Evolutionary conservation across 2,888 invertebrate species (phyloP), one percentile per base, ranked within the genome.

Genomic region (Papilio protenor): DNA sequence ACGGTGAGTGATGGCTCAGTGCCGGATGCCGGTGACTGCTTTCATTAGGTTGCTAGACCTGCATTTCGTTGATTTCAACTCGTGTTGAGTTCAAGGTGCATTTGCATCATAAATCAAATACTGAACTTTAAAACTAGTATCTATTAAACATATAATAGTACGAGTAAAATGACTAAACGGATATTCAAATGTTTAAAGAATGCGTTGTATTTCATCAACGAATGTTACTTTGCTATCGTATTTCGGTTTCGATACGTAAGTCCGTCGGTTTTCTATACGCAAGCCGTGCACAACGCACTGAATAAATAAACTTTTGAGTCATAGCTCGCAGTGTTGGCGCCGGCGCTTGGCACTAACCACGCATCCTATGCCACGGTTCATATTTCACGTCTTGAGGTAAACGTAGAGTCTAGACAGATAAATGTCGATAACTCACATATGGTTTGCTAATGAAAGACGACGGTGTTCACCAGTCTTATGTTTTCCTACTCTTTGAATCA

Each of bases 1-100:
- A 81, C 81, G 74, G 70, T 79, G 76, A 80, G 76, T 70, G 77
- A 77, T 75, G 49, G 71, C 49, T 23, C 76, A 49, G 69, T 61
- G 71, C 76, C 59, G 59, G 76, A 76, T 71, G 71, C 10, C 21
- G 71, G 27, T 49, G 72, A 66, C 40, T 33, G 72, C 40, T n/a
- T 49, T 64, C 71, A 77, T 55, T 77, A 33, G 33, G 72, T 76
- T 64, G 66, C 76, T 21, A 75, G 57, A 8, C 8, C 21, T 18
- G 14, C 49, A 27, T 18, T 23, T 49, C 49, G 16, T 45, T 40
- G 55, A 55, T 21, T 52, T 40, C 5, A 27, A 12, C 52, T 55
- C 33, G 18, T 57, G 40, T 55, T 6, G 57, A 57, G 21, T 14
- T 40, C 55, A 57, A 40, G 55, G 18, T 57, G 55, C 45, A 45